Conservation (phyloP, 1,140 invertebrate species). For the Pomacea maculata region DNA sequence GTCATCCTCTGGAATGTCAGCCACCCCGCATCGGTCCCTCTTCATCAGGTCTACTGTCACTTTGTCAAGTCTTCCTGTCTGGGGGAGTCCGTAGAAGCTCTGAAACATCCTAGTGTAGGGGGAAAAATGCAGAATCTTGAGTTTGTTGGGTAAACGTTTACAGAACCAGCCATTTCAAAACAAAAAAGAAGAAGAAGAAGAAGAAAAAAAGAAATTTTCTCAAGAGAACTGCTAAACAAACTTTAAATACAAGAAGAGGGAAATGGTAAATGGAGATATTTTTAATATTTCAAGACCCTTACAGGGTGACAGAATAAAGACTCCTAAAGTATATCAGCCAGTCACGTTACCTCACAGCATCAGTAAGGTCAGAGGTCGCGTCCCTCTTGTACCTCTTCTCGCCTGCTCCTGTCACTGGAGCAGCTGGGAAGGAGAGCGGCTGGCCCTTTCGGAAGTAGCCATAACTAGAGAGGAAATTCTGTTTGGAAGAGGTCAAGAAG, state of each 20-base stretch:
- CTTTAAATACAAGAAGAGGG: no score
- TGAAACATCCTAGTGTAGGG: slow-evolving; percentile 7
- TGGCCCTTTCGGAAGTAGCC: slow-evolving; percentile 35
- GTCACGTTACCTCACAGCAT: no score
- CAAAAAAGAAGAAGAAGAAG: no score
- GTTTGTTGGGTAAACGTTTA: no score
- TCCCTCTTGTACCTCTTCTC: slow-evolving; percentile 40
- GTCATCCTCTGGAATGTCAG: slow-evolving; percentile 3
- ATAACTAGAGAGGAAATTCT: slow-evolving; percentile 40
- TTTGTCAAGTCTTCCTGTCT: slow-evolving; percentile 12
- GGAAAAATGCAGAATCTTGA: no score
- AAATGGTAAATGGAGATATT: no score
- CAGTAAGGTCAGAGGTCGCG: slow-evolving; percentile 29
- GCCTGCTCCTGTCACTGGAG: slow-evolving; percentile 38
- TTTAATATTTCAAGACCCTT: no score
- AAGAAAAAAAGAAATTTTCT: no score
- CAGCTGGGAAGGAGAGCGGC: slow-evolving; percentile 33
- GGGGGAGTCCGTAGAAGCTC: not conserved
- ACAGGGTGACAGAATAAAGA: no score
- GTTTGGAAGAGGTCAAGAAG: slow-evolving; percentile 38
- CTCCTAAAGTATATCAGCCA: no score
- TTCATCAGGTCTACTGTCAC: slow-evolving; percentile 7
- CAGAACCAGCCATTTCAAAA: no score
- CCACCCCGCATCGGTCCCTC: slow-evolving; percentile 9
- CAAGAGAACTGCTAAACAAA: no score